Base-by-base conservation (phyloP, 2,888 invertebrate genomes). In the Cetonia aurata region DNA sequence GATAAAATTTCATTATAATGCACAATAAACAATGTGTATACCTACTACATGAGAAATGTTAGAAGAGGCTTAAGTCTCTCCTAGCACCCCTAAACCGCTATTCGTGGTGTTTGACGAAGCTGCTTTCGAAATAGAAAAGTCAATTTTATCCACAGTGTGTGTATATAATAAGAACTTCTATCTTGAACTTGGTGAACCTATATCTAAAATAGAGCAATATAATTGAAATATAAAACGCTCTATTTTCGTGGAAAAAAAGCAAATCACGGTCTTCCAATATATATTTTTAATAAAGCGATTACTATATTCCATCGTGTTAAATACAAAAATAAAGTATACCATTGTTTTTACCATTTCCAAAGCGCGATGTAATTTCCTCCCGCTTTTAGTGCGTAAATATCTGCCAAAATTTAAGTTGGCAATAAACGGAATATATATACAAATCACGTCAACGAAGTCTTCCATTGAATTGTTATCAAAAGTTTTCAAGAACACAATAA, bases 391-490 rank as follows among this genome's bases (percentile, higher is more conserved):
- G 37, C 37, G 6, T 37, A 37, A 37, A 37, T 10, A 37, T 37
- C 37, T 37, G 37, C 37, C 37, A 37, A 3, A 3, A 10, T 37
- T 33, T 37, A 37, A 4, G 8, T 37, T 37, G 17, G 19, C 15
- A 12, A 25, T 19, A 19, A 12, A 6, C 25, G 60, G 46, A 60
- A 60, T 60, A 31, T 48, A 60, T 60, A 4, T 48, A 15, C 19
- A 59, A 33, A 17, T 17, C 25, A 69, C 48, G 60, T 71, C 71
- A 71, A 71, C 71, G 71, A 71, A 71, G 71, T 71, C 71, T 71
- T 71, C 71, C 71, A 71, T 62, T 55, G 41, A 44, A 59, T 37
- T 37, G 10, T 37, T 48, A 42, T 56, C 55, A 50, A 55, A 67
- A 48, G 68, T 56, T 68, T 65, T 68, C 17, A 56, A 46, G 56